Conservation (phyloP, 2,113 vertebrate species). For the Ivindomyrus marchei region DNA sequence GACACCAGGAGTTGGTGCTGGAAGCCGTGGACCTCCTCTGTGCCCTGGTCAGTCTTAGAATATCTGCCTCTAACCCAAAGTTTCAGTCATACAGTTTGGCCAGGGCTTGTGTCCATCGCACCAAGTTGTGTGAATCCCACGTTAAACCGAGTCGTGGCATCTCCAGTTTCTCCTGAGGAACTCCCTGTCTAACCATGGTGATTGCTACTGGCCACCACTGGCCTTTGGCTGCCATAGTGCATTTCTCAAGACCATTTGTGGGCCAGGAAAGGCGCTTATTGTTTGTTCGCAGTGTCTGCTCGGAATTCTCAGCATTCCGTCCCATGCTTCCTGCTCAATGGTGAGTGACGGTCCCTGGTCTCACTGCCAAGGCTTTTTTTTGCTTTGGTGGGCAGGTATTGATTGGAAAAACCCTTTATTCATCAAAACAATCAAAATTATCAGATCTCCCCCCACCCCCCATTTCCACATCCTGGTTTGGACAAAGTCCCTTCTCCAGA, state of each 20-base stretch:
- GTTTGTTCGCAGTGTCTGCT: background rate
- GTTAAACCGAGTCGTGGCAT: background rate
- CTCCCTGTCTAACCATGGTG: background rate
- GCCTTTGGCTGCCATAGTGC: background rate
- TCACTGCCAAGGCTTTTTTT: slow-evolving; percentile 15
- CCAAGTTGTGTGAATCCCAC: background rate
- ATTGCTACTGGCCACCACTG: background rate
- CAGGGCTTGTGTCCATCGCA: background rate
- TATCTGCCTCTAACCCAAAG: background rate
- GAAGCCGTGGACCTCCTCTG: slow-evolving; percentile 96
- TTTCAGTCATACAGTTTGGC: background rate
- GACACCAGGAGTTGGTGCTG: slow-evolving; percentile 92
- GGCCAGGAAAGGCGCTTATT: background rate
- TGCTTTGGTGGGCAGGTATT: slow-evolving; percentile 9
- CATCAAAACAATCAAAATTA: background rate
- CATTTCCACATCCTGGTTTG: background rate
- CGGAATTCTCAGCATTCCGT: background rate
- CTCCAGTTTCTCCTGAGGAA: background rate
- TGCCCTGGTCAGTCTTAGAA: slow-evolving; percentile 78
- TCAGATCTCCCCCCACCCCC: background rate
- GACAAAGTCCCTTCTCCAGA: background rate
- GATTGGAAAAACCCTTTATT: slow-evolving; percentile 24
- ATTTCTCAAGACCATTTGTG: background rate
- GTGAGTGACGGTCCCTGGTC: background rate
- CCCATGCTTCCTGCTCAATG: background rate